Evolutionary conservation across 2,113 vertebrate species (phyloP).

Genomic region (Atractosteus spatula): DNA sequence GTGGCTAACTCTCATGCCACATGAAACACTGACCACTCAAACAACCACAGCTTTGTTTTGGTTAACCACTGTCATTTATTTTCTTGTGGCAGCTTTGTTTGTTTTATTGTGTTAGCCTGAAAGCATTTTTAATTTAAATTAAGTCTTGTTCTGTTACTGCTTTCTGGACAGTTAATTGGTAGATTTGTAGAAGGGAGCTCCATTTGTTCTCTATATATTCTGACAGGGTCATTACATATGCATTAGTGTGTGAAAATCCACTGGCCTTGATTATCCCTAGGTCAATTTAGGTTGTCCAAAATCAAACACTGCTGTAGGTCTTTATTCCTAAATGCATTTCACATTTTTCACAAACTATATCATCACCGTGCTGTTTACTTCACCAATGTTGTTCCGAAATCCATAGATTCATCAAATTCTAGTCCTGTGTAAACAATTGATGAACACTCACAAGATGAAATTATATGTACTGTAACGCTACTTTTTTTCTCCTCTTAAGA

Average conservation of each 20-base stretch:
- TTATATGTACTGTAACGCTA: slow-evolving; percentile 29
- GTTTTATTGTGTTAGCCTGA: slow-evolving; percentile 18
- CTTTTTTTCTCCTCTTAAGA: slow-evolving; percentile 28
- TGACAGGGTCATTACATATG: no score
- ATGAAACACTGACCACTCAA: slow-evolving; percentile 13
- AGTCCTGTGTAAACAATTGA: neutral
- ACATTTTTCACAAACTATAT: slow-evolving; percentile 7
- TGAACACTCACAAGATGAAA: slow-evolving; percentile 1
- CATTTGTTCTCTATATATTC: no score
- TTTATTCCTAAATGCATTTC: slow-evolving; percentile 16
- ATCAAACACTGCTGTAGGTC: neutral
- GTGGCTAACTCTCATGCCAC: slow-evolving; percentile 15
- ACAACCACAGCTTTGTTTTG: slow-evolving; percentile 20
- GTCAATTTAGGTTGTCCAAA: no score
- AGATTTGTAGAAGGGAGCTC: no score
- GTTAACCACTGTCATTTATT: slow-evolving; percentile 21
- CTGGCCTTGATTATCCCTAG: no score
- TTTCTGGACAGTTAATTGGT: no score
- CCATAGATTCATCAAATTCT: slow-evolving; percentile 34
- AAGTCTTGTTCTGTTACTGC: neutral
- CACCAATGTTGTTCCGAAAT: slow-evolving; percentile 38
- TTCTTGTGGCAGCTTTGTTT: slow-evolving; percentile 21
- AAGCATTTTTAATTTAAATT: slow-evolving; percentile 1
- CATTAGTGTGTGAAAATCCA: no score
- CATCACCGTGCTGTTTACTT: slow-evolving; percentile 29